Evolutionary conservation across 2,888 invertebrate genomes (phyloP).

Genomic region (Brachylomia viminalis): DNA sequence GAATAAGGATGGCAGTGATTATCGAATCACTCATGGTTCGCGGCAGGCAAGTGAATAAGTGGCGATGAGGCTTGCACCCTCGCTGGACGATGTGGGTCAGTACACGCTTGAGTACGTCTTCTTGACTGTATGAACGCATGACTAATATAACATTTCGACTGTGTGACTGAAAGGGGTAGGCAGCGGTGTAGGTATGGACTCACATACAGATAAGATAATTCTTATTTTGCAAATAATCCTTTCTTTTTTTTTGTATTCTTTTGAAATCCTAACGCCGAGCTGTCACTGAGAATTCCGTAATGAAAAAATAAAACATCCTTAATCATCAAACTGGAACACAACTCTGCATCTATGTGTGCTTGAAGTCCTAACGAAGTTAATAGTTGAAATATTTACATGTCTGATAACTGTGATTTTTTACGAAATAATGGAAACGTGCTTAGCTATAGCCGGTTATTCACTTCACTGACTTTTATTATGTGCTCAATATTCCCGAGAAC

Average conservation of each 20-base stretch:
- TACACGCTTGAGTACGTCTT: constrained; percentile 38
- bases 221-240: background rate
- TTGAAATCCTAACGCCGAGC: background rate
- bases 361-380: no score
- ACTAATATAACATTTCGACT: background rate
- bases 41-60: constrained; percentile 64
- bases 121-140: constrained; percentile 12
- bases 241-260: background rate
- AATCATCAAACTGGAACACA: background rate
- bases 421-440: background rate
- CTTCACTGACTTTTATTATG: background rate
- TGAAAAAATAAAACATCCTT: background rate
- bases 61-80: constrained; percentile 62
- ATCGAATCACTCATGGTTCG: constrained; percentile 57
- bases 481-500: background rate
- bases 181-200: background rate
- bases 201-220: background rate
- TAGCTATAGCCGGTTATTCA: background rate
- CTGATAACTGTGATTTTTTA: background rate
- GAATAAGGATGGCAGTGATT: constrained; percentile 61
- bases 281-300: no score
- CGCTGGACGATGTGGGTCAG: constrained; percentile 59
- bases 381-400: background rate
- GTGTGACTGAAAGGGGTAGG: background rate
- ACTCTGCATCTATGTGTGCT: background rate